phyloP scores from a whole-genome alignment of 1,140 invertebrate species.

The Drosophila simulans region DNA sequence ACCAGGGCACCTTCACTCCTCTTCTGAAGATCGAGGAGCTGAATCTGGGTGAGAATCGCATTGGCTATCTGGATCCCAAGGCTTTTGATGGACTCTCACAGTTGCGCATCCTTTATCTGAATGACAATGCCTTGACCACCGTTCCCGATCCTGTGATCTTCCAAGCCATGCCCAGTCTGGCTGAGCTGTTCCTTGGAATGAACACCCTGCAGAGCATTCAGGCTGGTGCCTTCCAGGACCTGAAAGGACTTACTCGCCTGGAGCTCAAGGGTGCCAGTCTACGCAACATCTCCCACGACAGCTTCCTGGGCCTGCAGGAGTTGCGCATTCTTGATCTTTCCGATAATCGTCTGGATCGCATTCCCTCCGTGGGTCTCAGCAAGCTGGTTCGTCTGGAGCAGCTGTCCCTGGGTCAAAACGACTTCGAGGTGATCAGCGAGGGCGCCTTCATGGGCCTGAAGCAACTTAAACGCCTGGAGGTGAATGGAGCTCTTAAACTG shows the following conservation, averaged over 20 bases:
- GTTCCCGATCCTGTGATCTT: constrained; percentile 89
- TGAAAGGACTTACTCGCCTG: constrained; percentile 90
- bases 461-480: constrained; percentile 91
- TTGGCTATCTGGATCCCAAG: constrained; percentile 90
- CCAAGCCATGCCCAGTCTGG: constrained; percentile 90
- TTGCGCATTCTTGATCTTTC: constrained; percentile 90
- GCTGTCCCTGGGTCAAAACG: constrained; percentile 92
- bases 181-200: constrained; percentile 92
- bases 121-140: constrained; percentile 92
- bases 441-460: constrained; percentile 91
- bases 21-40: constrained; percentile 92
- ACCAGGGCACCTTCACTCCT: constrained; percentile 90
- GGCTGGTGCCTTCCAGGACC: constrained; percentile 90
- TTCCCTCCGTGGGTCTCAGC: constrained; percentile 91
- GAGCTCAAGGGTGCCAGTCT: constrained; percentile 92
- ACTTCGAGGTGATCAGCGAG: constrained; percentile 88
- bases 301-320: constrained; percentile 91
- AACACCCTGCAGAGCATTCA: constrained; percentile 91
- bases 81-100: constrained; percentile 92
- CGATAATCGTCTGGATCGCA: constrained; percentile 90
- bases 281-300: constrained; percentile 90
- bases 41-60: constrained; percentile 94
- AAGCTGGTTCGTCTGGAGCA: constrained; percentile 90
- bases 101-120: constrained; percentile 91
- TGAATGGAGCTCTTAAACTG: constrained; percentile 90